Evolutionary conservation across 2,888 invertebrate species (phyloP), one percentile per base, ranked within the genome.

Genomic region (Bugulina stolonifera): DNA sequence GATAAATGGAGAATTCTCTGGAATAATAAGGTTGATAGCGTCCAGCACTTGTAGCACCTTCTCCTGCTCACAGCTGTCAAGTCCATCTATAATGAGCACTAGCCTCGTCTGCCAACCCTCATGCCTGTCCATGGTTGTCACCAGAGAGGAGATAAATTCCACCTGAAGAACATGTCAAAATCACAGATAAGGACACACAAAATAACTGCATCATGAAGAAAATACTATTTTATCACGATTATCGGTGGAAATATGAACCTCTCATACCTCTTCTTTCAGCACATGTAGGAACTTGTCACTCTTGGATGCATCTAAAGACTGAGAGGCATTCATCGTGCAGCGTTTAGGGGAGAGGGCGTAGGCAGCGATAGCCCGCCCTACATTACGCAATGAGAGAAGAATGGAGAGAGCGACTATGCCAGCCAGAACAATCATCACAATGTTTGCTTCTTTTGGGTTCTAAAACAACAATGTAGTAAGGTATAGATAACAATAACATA

Each of bases 61-160:
- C 81, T 96, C 95, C 80, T 97, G 96, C 82, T 99, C 98, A 83
- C 97, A 97, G 81, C 93, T 95, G 86, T 99, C 99, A 77, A 99
- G 86, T 0, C 98, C 98, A 85, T 99, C 99, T 34, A 98, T 93
- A 22, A 98, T 91, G 2, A 98, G 91, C 0, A 97, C 97, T 72
- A 98, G 86, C 54, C 98, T 89, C 69, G 96, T 97, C 83, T 97
- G 96, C 82, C 94, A 94, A 23, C 90, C 89, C 55, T 93, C 93
- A 84, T 97, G 94, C 72, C 93, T 91, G 85, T 99, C 98, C 80
- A 99, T 86, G 81, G 94, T 94, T 78, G 85, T 86, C 76, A 93
- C 92, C 89, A 93, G 90, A 78, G 92, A 91, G 43, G 91, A 91
- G 87, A 95, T 89, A 23, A 93, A 87, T 77, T 89, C 89, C 77